Evolutionary conservation across 2,888 invertebrate species (phyloP).

Genomic region (Meiosimyza platycephala): DNA sequence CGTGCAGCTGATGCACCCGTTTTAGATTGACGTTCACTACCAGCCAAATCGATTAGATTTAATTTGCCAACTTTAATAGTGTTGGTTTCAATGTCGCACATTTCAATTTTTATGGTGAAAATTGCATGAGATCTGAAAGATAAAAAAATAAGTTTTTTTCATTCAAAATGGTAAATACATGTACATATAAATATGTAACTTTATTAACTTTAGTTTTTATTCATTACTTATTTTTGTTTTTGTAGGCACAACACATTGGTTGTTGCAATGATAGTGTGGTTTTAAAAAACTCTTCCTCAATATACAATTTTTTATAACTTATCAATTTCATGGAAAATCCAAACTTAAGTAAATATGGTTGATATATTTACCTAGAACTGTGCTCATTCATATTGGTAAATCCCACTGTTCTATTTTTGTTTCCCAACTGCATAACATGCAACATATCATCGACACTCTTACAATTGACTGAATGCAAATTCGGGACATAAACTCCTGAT

Average conservation of each 20-base stretch:
- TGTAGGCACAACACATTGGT: too few species aligned
- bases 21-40: conserved; percentile 97
- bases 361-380: conserved; percentile 73
- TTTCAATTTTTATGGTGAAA: conserved; percentile 97
- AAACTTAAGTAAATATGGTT: too few species aligned
- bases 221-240: too few species aligned
- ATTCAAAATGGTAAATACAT: neutral
- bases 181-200: neutral
- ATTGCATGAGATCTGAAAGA: conserved; percentile 90
- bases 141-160: neutral
- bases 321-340: neutral
- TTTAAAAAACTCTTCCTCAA: too few species aligned
- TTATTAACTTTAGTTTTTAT: too few species aligned
- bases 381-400: conserved; percentile 99
- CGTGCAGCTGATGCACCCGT: conserved; percentile 95
- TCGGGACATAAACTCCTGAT: conserved; percentile 93
- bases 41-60: conserved; percentile 97
- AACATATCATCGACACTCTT: conserved; percentile 94
- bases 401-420: conserved; percentile 93
- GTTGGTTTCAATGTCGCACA: conserved; percentile 78
- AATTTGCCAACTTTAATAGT: conserved; percentile 86
- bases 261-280: too few species aligned
- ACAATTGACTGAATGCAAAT: conserved; percentile 93
- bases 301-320: too few species aligned
- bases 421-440: conserved; percentile 92